These are phyloP conservation scores for Thumatha senex DNA, from an alignment of 2,888 invertebrate species.

Conservation along the genomic window DNA sequence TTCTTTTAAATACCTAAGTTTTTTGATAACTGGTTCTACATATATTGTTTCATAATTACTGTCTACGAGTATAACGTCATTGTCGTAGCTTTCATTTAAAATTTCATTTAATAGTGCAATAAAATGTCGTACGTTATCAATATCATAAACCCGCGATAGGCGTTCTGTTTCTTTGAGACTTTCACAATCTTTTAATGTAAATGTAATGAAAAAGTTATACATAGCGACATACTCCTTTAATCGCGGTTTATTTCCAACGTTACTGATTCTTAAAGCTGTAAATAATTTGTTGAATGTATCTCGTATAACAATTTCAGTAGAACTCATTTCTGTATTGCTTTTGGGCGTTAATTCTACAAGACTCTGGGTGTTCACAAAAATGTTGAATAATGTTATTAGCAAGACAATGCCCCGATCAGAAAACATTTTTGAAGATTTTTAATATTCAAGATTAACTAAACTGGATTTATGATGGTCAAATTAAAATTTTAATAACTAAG, in stretches of 20 bases:
- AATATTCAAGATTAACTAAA: background rate
- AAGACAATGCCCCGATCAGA: background rate
- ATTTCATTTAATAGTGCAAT: constrained; percentile 51
- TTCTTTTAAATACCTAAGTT: constrained; percentile 8
- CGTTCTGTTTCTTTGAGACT: constrained; percentile 46
- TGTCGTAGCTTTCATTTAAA: constrained; percentile 44
- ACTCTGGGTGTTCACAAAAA: constrained; percentile 17
- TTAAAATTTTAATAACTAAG: background rate
- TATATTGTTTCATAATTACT: constrained; percentile 31
- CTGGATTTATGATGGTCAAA: background rate
- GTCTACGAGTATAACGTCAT: constrained; percentile 11
- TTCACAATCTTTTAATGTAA: constrained; percentile 47
- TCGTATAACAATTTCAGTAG: constrained; percentile 44
- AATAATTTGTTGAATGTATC: constrained; percentile 52
- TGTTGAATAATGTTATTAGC: constrained; percentile 11
- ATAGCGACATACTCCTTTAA: constrained; percentile 47
- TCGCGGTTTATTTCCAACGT: constrained; percentile 33
- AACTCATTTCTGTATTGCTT: constrained; percentile 37
- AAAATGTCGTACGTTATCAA: constrained; percentile 45
- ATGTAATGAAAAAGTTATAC: constrained; percentile 52
- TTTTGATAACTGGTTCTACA: constrained; percentile 39
- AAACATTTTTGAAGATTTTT: background rate
- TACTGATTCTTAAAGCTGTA: constrained; percentile 42
- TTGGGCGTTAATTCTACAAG: constrained; percentile 35
- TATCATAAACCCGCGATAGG: constrained; percentile 42